phyloP scores from a whole-genome alignment of 2,113 vertebrate genomes.

The Mesitornis unicolor region DNA sequence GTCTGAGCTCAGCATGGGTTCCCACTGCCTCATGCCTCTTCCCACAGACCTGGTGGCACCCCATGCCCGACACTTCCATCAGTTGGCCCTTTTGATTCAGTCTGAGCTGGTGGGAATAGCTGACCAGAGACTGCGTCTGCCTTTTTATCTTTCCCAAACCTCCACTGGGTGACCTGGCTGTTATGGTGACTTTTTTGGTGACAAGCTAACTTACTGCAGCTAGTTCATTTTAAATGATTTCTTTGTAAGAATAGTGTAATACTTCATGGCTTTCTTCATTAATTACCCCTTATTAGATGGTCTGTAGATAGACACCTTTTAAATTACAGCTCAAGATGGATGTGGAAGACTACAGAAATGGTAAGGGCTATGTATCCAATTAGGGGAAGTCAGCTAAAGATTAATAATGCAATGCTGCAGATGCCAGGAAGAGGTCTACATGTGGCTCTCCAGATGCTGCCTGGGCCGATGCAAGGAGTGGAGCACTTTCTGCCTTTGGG shows the following conservation, averaged over 20 bases:
- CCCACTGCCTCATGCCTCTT: background rate
- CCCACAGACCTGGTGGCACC: background rate
- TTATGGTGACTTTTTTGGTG: background rate
- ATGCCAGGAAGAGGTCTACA: background rate
- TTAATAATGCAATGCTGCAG: background rate
- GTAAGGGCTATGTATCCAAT: background rate
- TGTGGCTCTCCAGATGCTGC: background rate
- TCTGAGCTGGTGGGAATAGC: background rate
- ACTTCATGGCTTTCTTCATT: background rate
- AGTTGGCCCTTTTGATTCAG: background rate
- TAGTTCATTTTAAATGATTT: too few species aligned
- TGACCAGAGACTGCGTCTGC: background rate
- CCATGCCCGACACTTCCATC: background rate
- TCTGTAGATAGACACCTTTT: background rate
- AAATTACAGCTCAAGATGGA: background rate
- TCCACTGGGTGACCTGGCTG: background rate
- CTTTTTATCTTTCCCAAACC: background rate
- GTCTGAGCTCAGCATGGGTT: background rate
- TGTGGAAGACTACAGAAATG: background rate
- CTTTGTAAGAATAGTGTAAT: background rate
- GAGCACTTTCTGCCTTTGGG: background rate
- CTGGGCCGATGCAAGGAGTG: background rate
- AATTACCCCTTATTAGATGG: background rate
- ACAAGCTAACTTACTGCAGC: background rate
- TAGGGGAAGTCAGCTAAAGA: background rate